phyloP scores from a whole-genome alignment of 2,113 vertebrate genomes.

The Ailurus styani region DNA sequence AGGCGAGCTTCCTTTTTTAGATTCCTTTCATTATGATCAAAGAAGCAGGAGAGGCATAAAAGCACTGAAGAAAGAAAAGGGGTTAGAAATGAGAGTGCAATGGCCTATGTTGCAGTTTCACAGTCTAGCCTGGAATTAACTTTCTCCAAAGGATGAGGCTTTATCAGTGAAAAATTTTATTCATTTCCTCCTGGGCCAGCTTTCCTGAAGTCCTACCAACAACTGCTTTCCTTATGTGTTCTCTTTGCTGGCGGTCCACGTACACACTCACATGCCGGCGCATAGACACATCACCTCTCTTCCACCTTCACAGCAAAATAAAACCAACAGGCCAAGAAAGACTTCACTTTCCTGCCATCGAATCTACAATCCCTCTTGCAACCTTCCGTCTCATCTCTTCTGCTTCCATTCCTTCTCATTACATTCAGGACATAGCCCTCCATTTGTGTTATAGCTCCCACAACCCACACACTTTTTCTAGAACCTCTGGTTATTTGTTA shows the following conservation, averaged over 20 bases:
- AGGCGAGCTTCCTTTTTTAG: background rate
- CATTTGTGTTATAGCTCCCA: background rate
- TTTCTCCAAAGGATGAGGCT: background rate
- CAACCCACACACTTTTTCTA: background rate
- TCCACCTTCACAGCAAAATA: background rate
- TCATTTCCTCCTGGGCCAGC: background rate
- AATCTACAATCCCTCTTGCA: background rate
- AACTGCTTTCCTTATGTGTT: background rate
- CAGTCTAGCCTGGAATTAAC: background rate
- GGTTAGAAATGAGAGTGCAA: background rate
- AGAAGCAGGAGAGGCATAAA: background rate
- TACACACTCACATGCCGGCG: background rate
- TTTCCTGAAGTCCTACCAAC: background rate
- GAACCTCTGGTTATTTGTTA: background rate
- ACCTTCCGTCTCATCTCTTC: background rate
- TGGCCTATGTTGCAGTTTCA: background rate
- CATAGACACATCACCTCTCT: background rate
- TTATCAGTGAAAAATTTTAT: background rate
- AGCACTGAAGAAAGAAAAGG: background rate
- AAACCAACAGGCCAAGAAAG: background rate
- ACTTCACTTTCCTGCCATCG: background rate
- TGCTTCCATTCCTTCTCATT: background rate
- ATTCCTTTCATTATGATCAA: background rate
- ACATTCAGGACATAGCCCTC: background rate
- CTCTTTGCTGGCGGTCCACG: background rate